These are phyloP conservation scores for Vombatus ursinus DNA, from an alignment of 2,113 vertebrate species.

Conservation along the genomic window DNA sequence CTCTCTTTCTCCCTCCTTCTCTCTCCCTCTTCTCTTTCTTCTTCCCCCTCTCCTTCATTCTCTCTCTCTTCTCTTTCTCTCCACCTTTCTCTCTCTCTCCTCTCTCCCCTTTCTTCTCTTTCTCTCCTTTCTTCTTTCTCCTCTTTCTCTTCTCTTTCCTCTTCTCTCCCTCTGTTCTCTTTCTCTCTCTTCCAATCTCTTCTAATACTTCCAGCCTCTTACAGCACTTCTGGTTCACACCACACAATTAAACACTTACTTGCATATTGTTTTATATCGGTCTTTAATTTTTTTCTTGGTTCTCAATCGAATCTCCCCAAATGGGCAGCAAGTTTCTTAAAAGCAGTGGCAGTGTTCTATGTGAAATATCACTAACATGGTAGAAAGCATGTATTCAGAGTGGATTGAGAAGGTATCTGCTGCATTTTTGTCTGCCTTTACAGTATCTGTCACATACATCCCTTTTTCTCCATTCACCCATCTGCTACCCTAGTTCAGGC, in stretches of 20 bases:
- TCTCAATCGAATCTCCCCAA: not conserved
- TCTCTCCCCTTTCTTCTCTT: too few relatives aligned
- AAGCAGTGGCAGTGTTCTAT: not conserved
- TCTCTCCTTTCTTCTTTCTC: too few relatives aligned
- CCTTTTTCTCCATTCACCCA: not conserved
- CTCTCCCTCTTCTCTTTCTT: not conserved
- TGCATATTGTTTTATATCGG: not conserved
- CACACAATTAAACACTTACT: not conserved
- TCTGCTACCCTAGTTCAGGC: not conserved
- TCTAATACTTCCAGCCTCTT: not conserved
- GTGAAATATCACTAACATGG: not conserved
- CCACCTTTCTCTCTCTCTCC: too few relatives aligned
- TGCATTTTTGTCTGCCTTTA: not conserved
- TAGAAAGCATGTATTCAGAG: not conserved
- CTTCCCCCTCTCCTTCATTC: not conserved
- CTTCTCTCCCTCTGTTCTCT: too few relatives aligned
- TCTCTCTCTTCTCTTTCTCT: too few relatives aligned
- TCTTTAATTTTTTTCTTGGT: not conserved
- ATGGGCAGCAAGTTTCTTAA: not conserved
- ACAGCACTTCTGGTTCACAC: not conserved
- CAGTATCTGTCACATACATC: not conserved
- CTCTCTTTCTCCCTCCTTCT: not conserved
- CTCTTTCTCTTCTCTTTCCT: not conserved
- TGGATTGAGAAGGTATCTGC: not conserved
- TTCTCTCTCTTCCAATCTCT: not conserved